These are phyloP conservation scores for Drosophila baimaii DNA, from an alignment of 1,140 invertebrate species.

Conservation along the genomic window DNA sequence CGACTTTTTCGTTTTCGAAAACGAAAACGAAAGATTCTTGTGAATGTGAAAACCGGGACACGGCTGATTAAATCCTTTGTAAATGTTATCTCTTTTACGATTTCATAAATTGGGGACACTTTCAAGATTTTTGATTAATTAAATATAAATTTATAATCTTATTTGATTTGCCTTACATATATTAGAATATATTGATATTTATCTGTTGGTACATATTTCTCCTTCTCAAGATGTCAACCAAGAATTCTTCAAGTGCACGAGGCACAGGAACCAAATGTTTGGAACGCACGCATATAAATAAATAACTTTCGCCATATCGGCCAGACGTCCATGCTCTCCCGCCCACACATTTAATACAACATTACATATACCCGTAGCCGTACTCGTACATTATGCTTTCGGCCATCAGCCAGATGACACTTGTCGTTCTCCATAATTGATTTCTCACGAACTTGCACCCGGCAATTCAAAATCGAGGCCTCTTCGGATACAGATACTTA, in stretches of 20 bases:
- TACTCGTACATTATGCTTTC: slow-evolving; percentile 9
- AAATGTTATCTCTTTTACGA: no score
- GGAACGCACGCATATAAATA: slow-evolving; percentile 17
- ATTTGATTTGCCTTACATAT: no score
- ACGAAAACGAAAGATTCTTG: no score
- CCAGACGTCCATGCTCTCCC: slow-evolving; percentile 39
- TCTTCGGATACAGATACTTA: slow-evolving; percentile 12
- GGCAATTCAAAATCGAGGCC: slow-evolving; percentile 34
- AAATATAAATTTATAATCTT: no score
- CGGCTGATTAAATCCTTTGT: no score
- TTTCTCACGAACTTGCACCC: slow-evolving; percentile 65
- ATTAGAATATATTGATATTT: no score
- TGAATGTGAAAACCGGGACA: no score
- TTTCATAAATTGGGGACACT: no score
- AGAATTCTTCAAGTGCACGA: slow-evolving; percentile 14
- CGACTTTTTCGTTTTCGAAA: no score
- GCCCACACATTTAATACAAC: slow-evolving; percentile 44
- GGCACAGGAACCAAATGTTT: slow-evolving; percentile 26
- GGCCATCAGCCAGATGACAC: slow-evolving; percentile 27
- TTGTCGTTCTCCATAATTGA: slow-evolving; percentile 60
- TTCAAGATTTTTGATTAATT: no score
- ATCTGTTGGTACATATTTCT: no score
- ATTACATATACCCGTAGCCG: slow-evolving; percentile 5
- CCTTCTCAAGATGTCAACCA: no score
- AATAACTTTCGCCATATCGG: slow-evolving; percentile 65